These are phyloP conservation scores for Mormyrops attenuatus DNA, from an alignment of 2,797 vertebrate species.

Conservation along the genomic window DNA sequence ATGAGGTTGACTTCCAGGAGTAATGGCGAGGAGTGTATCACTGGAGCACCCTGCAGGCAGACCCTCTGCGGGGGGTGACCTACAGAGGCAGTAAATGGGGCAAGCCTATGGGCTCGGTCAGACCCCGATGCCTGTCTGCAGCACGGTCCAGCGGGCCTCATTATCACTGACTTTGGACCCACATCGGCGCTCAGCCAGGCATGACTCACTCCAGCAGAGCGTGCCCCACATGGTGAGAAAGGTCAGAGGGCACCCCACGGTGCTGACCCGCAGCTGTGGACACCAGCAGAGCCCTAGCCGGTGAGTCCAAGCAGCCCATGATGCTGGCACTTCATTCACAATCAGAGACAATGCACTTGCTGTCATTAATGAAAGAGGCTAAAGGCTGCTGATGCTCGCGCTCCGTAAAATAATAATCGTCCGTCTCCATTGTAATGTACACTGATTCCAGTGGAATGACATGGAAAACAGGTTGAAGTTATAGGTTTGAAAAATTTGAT, in stretches of 20 bases:
- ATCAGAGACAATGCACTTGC: neutral
- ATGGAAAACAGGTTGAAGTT: neutral
- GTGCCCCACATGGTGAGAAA: slow-evolving; percentile 27
- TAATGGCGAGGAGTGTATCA: neutral
- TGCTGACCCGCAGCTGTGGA: slow-evolving; percentile 34
- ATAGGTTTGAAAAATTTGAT: neutral
- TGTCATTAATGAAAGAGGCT: neutral
- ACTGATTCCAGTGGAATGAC: neutral
- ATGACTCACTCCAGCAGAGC: slow-evolving; percentile 34
- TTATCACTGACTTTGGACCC: slow-evolving; percentile 28
- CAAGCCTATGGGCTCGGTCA: slow-evolving; percentile 28
- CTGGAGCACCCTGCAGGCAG: slow-evolving; percentile 1
- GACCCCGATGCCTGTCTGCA: slow-evolving; percentile 5
- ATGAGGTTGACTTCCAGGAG: neutral
- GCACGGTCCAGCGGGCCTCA: slow-evolving; percentile 28
- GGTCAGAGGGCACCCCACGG: slow-evolving; percentile 34
- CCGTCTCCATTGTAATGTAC: neutral
- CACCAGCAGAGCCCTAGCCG: slow-evolving; percentile 26
- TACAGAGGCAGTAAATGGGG: slow-evolving; percentile 33
- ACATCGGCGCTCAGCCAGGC: slow-evolving; percentile 34
- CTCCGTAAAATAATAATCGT: neutral
- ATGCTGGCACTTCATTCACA: neutral
- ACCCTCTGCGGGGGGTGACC: slow-evolving; percentile 38
- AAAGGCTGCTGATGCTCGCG: neutral
- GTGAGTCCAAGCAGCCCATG: neutral